A percentile compares a stretch with the other conserved stretches of the same genome.
Evolutionary conservation across 2,888 invertebrate genomes (phyloP).

Genomic region (Acronicta aceris): DNA sequence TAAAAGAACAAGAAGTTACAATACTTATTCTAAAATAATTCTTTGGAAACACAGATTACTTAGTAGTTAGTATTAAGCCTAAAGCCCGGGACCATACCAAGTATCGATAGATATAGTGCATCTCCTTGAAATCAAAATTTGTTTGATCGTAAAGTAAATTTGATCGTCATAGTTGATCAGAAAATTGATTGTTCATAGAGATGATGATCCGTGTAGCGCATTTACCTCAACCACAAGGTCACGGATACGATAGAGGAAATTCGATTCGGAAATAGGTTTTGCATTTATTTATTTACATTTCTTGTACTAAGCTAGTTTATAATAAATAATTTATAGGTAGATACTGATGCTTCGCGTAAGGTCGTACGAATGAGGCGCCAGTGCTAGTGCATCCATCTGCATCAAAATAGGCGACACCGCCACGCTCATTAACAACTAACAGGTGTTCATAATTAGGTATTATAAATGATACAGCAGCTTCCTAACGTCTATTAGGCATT

Average conservation of each 20-base stretch:
- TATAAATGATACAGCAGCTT: constrained; percentile 46
- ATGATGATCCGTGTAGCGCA: constrained; percentile 25
- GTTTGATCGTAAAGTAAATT: background rate
- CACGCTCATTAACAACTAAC: constrained; percentile 52
- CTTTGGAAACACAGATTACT: no score
- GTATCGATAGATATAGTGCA: background rate
- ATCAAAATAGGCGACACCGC: constrained; percentile 68
- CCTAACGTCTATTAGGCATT: constrained; percentile 25
- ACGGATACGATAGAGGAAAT: constrained; percentile 65
- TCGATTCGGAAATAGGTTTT: constrained; percentile 62
- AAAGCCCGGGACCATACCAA: no score
- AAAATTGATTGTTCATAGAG: constrained; percentile 21
- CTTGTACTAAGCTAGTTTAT: constrained; percentile 25
- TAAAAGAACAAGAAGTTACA: background rate
- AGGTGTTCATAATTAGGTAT: constrained; percentile 46
- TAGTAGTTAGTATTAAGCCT: no score
- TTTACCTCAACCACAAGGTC: constrained; percentile 64
- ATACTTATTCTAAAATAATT: no score
- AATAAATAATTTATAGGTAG: constrained; percentile 17
- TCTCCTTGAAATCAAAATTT: background rate
- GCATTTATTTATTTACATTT: constrained; percentile 53
- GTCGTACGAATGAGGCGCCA: constrained; percentile 48
- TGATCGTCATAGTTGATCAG: background rate
- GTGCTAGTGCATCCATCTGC: constrained; percentile 67
- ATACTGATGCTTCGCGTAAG: constrained; percentile 38